Percentiles rank a stretch among this genome's conserved stretches.
Conservation (phyloP, 1,140 invertebrate species). For the Temnothorax longispinosus region DNA sequence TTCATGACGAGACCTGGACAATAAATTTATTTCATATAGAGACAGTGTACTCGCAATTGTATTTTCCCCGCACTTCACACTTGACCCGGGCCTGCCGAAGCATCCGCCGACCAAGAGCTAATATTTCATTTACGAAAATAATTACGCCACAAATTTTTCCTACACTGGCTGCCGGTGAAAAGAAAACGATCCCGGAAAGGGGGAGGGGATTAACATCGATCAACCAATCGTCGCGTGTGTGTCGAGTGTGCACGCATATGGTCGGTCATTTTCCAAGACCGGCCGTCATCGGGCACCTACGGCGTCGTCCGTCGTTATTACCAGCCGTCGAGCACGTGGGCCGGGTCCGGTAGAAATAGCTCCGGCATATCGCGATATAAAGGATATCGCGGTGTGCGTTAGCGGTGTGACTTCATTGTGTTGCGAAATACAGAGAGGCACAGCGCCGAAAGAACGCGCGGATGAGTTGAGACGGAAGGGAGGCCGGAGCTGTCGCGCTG, state of each 20-base stretch:
- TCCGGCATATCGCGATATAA: slow-evolving; percentile 1
- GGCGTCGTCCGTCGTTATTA: slow-evolving; percentile 27
- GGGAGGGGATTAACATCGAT: slow-evolving; percentile 3
- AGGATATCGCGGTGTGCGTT: not conserved
- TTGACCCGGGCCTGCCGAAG: not conserved
- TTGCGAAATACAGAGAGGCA: slow-evolving; percentile 28
- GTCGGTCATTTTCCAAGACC: slow-evolving; percentile 26
- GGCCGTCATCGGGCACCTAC: slow-evolving; percentile 7
- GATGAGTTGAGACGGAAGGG: not conserved
- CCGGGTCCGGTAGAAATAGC: slow-evolving; percentile 64
- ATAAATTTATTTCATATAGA: not conserved
- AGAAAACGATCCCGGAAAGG: not conserved
- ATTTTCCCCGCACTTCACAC: not conserved
- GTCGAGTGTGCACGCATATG: not conserved
- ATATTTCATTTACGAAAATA: not conserved
- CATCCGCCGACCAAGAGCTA: not conserved
- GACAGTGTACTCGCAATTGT: not conserved
- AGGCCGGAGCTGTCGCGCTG: not conserved
- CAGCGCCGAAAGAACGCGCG: not conserved
- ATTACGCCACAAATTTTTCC: not conserved
- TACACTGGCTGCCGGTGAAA: not conserved
- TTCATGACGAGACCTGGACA: not conserved
- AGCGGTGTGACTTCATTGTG: not conserved
- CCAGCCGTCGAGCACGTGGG: slow-evolving; percentile 77
- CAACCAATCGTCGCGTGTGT: not conserved